Percentiles rank a stretch among this genome's conserved stretches.
phyloP scores from a whole-genome alignment of 2,113 vertebrate species.

The Sporophila hypoxantha region DNA sequence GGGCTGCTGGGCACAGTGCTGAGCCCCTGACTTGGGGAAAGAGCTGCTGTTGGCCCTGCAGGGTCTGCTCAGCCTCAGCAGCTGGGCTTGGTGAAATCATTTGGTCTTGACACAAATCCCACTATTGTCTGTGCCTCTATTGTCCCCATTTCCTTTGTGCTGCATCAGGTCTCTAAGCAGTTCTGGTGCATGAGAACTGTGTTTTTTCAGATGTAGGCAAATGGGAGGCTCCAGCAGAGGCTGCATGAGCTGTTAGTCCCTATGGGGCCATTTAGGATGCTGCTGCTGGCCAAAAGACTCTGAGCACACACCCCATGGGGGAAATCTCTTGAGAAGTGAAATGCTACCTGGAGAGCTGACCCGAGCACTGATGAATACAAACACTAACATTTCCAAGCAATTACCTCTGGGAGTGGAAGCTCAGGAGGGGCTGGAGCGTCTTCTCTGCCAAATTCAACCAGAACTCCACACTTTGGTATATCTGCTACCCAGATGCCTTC shows the following conservation, averaged over 20 bases:
- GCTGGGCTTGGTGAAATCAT: not conserved
- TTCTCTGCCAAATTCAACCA: constrained; percentile 75
- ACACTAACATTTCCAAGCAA: not conserved
- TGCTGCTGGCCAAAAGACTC: not conserved
- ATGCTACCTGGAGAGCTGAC: not conserved
- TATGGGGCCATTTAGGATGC: not conserved
- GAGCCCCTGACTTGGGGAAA: not conserved
- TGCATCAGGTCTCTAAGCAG: not conserved
- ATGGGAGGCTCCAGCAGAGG: not conserved
- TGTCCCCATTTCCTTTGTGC: constrained; percentile 29
- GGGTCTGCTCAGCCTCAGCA: not conserved
- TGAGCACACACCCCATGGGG: not conserved
- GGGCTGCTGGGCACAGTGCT: fast-evolving
- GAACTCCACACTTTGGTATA: constrained; percentile 79
- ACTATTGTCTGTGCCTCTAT: constrained; percentile 35
- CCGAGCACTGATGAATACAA: not conserved
- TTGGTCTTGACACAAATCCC: constrained; percentile 32
- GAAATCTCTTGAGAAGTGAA: not conserved
- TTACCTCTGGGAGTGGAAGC: constrained; percentile 87
- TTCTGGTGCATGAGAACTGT: not conserved
- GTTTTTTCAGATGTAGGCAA: not conserved
- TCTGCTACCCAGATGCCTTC: constrained; percentile 84
- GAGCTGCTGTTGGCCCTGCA: not conserved
- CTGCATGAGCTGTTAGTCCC: not conserved
- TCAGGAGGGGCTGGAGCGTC: constrained; percentile 67